Base-by-base conservation (phyloP, 2,888 invertebrate species). In the Nudaria mundana region DNA sequence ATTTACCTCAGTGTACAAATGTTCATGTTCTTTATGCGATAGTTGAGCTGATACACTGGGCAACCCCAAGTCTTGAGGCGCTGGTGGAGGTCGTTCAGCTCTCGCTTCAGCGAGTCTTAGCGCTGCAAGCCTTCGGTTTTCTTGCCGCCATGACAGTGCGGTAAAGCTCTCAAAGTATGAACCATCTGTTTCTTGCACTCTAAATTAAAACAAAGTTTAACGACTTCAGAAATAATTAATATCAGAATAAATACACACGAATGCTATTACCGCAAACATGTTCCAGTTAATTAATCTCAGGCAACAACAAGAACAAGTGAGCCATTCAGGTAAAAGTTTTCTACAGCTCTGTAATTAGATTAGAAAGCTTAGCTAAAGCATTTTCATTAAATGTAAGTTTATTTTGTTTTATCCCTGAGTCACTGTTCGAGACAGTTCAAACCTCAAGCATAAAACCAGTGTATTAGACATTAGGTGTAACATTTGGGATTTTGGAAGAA, bases 101-200 rank as follows among this genome's bases (percentile, higher is more conserved):
- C 95, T 90, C 39, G 93, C 92, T 68, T 94, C 93, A 30, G 93
- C 94, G 65, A 94, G 92, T 64, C 94, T 92, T 53, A 94, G 89
- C 1, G 94, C 94, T 52, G 94, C 93, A 61, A 96, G 92, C 22
- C 96, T 90, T 52, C 96, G 91, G 84, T 97, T 97, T 80, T 97
- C 96, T 67, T 97, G 95, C 70, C 96, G 94, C 97, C 97, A 97
- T 31, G 96, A 94, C 56, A 97, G 81, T 15, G 97, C 95, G 11
- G 97, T 96, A 89, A 97, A 97, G 76, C 94, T 96, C 84, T 98
- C 98, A 84, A 98, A 98, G 87, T 97, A 98, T 40, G 96, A 95
- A 5, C 95, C 96, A 75, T 98, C 98, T 20, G 96, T 95, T 63
- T 98, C 97, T 91, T 97, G 97, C 10, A 97, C 97, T 58, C 98